A percentile compares a stretch with the other conserved stretches of the same genome.
These are phyloP conservation scores for Trichopoda pennipes DNA, from an alignment of 2,888 invertebrate species.

Conservation along the genomic window DNA sequence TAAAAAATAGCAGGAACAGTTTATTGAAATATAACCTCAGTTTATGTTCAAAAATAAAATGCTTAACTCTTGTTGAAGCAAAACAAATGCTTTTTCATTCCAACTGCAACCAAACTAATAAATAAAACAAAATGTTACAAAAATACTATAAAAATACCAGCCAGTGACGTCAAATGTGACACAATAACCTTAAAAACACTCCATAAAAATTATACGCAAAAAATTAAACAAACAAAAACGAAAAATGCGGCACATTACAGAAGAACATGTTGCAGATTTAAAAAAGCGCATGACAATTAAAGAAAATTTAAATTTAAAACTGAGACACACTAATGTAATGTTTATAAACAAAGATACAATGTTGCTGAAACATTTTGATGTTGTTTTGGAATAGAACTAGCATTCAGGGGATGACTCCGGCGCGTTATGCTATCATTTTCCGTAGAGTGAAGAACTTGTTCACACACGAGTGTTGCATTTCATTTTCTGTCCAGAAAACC, in stretches of 20 bases:
- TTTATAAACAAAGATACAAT: slow-evolving; percentile 4
- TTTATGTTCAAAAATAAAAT: slow-evolving; percentile 16
- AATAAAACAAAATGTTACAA: slow-evolving; percentile 35
- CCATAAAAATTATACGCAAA: slow-evolving; percentile 41
- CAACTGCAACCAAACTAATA: slow-evolving; percentile 14
- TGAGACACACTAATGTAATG: not conserved
- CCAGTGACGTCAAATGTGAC: slow-evolving; percentile 74
- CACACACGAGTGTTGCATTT: too few species aligned
- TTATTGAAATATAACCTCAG: not conserved
- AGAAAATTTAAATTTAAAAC: not conserved
- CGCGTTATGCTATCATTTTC: too few species aligned
- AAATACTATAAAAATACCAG: slow-evolving; percentile 58
- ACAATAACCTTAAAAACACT: slow-evolving; percentile 72
- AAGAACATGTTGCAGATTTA: slow-evolving; percentile 39
- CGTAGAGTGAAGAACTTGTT: too few species aligned
- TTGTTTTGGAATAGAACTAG: too few species aligned
- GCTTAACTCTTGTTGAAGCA: slow-evolving; percentile 22
- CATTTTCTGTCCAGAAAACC: too few species aligned
- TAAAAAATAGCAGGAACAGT: not conserved
- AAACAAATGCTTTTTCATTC: slow-evolving; percentile 44
- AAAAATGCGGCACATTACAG: slow-evolving; percentile 50
- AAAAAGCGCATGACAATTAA: slow-evolving; percentile 53
- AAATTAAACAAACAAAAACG: slow-evolving; percentile 40
- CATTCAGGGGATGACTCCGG: too few species aligned
- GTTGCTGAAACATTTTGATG: slow-evolving; percentile 16